Evolutionary conservation across 2,888 invertebrate species (phyloP).

Genomic region (Dynastes grantii): DNA sequence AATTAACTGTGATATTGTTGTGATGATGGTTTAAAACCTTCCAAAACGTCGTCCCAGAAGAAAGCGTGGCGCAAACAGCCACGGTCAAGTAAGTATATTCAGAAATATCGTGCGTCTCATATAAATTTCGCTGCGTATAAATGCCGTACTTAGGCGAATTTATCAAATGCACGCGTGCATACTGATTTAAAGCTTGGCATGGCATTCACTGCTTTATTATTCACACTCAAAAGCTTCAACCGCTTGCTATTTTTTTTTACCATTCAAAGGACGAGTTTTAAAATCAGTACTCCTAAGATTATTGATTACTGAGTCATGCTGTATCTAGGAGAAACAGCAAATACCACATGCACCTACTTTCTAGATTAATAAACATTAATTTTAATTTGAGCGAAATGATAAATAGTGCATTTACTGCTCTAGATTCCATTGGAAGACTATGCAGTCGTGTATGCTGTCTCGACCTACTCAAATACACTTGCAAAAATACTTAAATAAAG

Average conservation of each 20-base stretch:
- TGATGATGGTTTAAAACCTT: constrained; percentile 64
- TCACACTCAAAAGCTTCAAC: background rate
- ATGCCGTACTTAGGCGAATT: background rate
- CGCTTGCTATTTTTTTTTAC: background rate
- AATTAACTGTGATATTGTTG: constrained; percentile 51
- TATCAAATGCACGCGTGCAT: background rate
- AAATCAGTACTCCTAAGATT: background rate
- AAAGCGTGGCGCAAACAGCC: constrained; percentile 69
- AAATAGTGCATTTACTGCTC: constrained; percentile 5
- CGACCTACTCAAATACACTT: no score
- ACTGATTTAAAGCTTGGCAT: background rate
- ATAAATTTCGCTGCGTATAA: background rate
- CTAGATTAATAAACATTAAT: background rate
- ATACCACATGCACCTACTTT: background rate
- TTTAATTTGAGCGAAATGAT: background rate
- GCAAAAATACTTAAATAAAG: no score
- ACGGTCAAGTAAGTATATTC: constrained; percentile 64
- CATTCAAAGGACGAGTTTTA: background rate
- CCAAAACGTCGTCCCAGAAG: constrained; percentile 69
- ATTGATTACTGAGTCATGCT: background rate
- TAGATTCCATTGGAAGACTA: background rate
- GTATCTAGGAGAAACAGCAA: background rate
- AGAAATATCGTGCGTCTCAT: background rate
- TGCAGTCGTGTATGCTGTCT: no score
- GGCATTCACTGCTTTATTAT: background rate